Conservation (phyloP, 1,140 invertebrate genomes). For the Phymastichus coffea region DNA sequence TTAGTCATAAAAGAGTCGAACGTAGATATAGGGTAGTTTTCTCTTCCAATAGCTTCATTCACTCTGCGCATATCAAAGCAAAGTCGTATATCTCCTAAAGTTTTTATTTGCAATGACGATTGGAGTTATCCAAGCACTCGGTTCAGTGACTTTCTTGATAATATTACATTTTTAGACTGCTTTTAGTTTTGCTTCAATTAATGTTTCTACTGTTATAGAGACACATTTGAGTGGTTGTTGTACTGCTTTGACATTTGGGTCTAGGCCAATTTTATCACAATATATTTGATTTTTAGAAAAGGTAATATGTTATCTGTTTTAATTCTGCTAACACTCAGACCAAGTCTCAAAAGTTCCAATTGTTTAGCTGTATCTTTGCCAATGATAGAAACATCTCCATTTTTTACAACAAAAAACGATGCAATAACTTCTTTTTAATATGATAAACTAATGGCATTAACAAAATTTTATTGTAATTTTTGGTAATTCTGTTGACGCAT, state of each 20-base stretch:
- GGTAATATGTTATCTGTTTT: conserved; percentile 13
- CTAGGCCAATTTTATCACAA: conserved; percentile 26
- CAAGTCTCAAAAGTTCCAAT: conserved; percentile 28
- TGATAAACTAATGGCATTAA: conserved; percentile 10
- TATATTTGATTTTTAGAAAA: conserved; percentile 27
- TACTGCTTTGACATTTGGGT: conserved; percentile 25
- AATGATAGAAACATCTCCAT: conserved; percentile 5
- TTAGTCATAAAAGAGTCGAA: conserved; percentile 11
- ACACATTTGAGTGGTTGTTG: conserved; percentile 31
- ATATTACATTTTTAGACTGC: conserved; percentile 35
- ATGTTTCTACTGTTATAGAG: conserved; percentile 24
- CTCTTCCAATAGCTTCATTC: conserved; percentile 40
- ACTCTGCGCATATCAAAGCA: conserved; percentile 48
- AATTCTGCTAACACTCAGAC: conserved; percentile 5
- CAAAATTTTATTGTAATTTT: conserved; percentile 17
- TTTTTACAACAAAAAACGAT: conserved; percentile 24
- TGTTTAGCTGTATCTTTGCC: conserved; percentile 20
- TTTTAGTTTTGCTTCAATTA: conserved; percentile 21
- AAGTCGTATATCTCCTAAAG: conserved; percentile 40
- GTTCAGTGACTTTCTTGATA: conserved; percentile 40
- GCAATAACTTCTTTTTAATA: background rate
- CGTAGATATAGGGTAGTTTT: conserved; percentile 15
- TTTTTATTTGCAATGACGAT: conserved; percentile 40
- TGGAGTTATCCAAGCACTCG: conserved; percentile 46
- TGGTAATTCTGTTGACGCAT: conserved; percentile 8